phyloP scores from a whole-genome alignment of 92 coral and sea anemone species.

The Zoanthus sociatus region DNA sequence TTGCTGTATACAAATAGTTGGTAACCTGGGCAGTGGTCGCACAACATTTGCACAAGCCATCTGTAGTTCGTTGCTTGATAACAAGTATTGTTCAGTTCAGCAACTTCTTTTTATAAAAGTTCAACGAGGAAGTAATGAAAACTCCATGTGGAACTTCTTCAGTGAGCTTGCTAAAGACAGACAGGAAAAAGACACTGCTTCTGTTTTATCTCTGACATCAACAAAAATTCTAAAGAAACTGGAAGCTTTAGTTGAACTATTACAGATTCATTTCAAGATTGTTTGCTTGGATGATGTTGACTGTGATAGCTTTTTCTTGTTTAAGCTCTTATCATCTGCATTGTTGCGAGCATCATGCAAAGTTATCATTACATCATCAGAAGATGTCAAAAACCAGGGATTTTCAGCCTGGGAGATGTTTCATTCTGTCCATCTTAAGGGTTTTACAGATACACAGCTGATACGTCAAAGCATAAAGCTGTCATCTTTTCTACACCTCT shows the following conservation, averaged over 20 bases:
- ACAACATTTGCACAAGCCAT: conserved; percentile 73
- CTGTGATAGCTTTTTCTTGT: conserved; percentile 52
- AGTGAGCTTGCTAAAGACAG: conserved; percentile 72
- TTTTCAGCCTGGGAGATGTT: conserved; percentile 20
- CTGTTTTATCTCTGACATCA: conserved; percentile 65
- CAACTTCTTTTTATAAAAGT: conserved; percentile 67
- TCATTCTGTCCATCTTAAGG: conserved; percentile 51
- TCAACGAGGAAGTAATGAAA: conserved; percentile 54
- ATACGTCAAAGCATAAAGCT: background rate
- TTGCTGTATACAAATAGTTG: conserved; percentile 52
- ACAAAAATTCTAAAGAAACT: conserved; percentile 59
- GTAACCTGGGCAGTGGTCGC: conserved; percentile 92
- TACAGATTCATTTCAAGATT: conserved; percentile 69
- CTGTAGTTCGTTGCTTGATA: conserved; percentile 54
- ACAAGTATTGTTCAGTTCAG: conserved; percentile 32
- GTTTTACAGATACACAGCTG: conserved; percentile 34
- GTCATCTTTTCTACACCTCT: conserved; percentile 2
- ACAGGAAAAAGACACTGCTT: conserved; percentile 62
- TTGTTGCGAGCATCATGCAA: conserved; percentile 43
- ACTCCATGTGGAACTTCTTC: conserved; percentile 75
- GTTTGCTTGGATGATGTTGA: conserved; percentile 80
- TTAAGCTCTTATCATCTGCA: conserved; percentile 60
- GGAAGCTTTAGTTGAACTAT: conserved; percentile 44
- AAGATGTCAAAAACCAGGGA: background rate
- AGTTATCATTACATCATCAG: conserved; percentile 47